Evolutionary conservation across 2,888 invertebrate genomes (phyloP), one percentile per base, ranked within the genome.

Genomic region (Drosophila testacea): DNA sequence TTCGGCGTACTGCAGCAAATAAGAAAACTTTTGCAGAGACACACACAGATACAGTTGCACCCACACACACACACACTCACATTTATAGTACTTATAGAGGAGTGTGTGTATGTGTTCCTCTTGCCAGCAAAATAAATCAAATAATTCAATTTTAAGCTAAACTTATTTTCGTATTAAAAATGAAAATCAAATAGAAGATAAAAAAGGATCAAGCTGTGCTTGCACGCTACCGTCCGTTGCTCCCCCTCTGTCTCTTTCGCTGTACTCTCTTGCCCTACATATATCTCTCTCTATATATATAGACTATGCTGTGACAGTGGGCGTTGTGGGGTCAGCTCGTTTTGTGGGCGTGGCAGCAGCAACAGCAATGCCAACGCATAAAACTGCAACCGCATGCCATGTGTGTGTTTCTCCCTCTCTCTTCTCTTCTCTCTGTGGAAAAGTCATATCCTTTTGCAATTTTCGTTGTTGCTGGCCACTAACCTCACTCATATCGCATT

Each of bases 141-240:
- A 87, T 89, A 87, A 87, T 87, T 90, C 87, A 87, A 87, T 87
- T 87, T 90, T 78, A 89, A 90, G 87, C 88, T 89, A 89, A 87
- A 87, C 87, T 87, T 87, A 90, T 89, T 90, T 87, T 87, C 84
- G 87, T 90, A 90, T 88, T 89, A 86, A 90, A 88, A 86, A 88
- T 89, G 89, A 86, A 89, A 86, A 86, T 86, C 90, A 86, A 86
- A 89, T 86, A 88, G 70, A 83, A 86, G 89, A 90, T 88, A 86
- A 89, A 86, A 85, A 88, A 89, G 83, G 83, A 84, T 84, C 89
- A 84, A 84, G 89, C 89, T 88, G 83, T 88, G 88, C 88, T 67
- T 61, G 69, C 60, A 46, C 41, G 59, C 60, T 56, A 38, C 62
- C 59, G 67, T 55, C 39, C 39, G 38, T 38, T 27, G 16, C 16